Evolutionary conservation across 2,888 invertebrate species (phyloP).

Genomic region (Dasypolia templi): DNA sequence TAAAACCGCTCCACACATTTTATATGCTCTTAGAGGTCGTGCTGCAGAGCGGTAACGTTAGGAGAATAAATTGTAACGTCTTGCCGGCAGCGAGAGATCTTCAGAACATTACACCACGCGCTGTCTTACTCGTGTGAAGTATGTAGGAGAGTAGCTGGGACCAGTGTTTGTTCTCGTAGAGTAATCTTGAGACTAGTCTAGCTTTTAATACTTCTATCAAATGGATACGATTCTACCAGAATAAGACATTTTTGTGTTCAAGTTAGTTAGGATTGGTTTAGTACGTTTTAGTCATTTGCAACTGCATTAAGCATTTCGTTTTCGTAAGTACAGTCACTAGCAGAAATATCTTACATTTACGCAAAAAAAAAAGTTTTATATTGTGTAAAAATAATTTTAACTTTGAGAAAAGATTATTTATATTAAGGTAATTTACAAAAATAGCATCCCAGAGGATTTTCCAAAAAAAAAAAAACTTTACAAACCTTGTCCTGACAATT

Average conservation of each 20-base stretch:
- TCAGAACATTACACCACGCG: slow-evolving; percentile 52
- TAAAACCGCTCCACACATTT: slow-evolving; percentile 23
- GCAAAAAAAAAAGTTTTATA: too few relatives aligned
- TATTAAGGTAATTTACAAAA: too few relatives aligned
- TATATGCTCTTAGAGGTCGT: background rate
- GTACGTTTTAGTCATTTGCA: background rate
- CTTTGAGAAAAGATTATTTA: too few relatives aligned
- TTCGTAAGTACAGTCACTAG: background rate
- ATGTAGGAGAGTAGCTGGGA: background rate
- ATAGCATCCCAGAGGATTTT: too few relatives aligned
- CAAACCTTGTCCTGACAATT: too few relatives aligned
- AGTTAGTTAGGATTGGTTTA: background rate
- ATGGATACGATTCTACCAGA: background rate
- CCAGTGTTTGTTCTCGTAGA: slow-evolving; percentile 29
- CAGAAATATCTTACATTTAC: too few relatives aligned
- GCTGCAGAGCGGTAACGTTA: slow-evolving; percentile 46
- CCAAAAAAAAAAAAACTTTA: too few relatives aligned
- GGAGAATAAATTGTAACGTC: slow-evolving; percentile 64
- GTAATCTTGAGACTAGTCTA: slow-evolving; percentile 1
- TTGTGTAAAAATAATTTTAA: too few relatives aligned
- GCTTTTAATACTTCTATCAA: background rate
- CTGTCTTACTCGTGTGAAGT: slow-evolving; percentile 32
- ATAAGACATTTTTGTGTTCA: too few relatives aligned
- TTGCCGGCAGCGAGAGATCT: slow-evolving; percentile 47
- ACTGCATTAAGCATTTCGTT: background rate